Evolutionary conservation across 2,797 vertebrate species (phyloP).

Genomic region (Scyliorhinus canicula): DNA sequence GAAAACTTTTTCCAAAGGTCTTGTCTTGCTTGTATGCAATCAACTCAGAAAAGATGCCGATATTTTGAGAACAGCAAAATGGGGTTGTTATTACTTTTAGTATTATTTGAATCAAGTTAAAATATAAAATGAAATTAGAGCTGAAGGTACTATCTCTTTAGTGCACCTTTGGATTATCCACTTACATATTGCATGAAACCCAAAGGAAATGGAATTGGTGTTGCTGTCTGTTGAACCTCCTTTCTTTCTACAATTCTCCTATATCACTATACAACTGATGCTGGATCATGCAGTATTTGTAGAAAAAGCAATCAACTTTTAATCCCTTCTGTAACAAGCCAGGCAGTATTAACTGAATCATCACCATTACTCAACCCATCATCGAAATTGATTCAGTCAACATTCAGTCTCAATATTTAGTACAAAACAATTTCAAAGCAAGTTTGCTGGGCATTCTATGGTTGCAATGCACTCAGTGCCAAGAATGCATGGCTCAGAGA

Average conservation of each 20-base stretch:
- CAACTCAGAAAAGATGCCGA: slow-evolving; percentile 52
- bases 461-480: neutral
- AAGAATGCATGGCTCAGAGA: neutral
- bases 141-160: slow-evolving; percentile 9
- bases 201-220: neutral
- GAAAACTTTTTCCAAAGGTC: slow-evolving; percentile 56
- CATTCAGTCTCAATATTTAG: neutral
- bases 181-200: neutral
- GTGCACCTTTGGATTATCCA: slow-evolving; percentile 16
- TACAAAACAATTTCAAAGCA: neutral
- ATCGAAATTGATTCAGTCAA: neutral
- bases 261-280: neutral
- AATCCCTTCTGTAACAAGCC: neutral
- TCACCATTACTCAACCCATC: neutral
- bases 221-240: neutral
- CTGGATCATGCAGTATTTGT: neutral
- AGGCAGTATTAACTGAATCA: neutral
- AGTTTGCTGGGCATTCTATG: neutral
- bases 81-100: neutral
- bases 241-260: neutral
- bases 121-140: neutral
- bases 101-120: neutral
- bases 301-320: neutral
- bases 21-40: slow-evolving; percentile 64
- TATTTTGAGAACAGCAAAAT: slow-evolving; percentile 47